phyloP scores from a whole-genome alignment of 2,888 invertebrate species.

The Taphrorychus bicolor region DNA sequence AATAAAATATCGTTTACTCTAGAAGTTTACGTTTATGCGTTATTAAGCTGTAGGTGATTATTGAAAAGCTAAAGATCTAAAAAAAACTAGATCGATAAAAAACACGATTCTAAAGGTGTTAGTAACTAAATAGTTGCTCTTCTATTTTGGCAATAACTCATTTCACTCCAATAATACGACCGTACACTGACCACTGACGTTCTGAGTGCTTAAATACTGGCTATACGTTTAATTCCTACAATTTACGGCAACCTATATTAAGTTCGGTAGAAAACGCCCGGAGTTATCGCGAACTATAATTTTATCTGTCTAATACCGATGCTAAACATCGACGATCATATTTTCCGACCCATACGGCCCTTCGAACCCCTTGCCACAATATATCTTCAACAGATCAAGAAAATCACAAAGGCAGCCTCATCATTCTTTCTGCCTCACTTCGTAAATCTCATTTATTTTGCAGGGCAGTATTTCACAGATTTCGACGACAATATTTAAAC shows the following conservation, averaged over 20 bases:
- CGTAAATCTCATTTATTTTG: slow-evolving; percentile 20
- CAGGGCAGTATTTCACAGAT: slow-evolving; percentile 25
- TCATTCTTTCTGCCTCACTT: slow-evolving; percentile 33
- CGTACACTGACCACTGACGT: no score
- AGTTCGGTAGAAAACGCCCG: slow-evolving; percentile 47
- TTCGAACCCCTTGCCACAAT: slow-evolving; percentile 44
- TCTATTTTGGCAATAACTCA: no score
- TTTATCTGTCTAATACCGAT: slow-evolving; percentile 44
- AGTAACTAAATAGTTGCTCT: no score
- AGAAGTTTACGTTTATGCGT: not conserved
- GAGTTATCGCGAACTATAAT: slow-evolving; percentile 49
- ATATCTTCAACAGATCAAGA: slow-evolving; percentile 52
- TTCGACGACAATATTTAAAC: no score
- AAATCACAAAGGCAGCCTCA: slow-evolving; percentile 49
- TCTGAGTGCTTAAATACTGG: not conserved
- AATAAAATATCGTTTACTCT: not conserved
- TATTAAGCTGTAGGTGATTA: not conserved
- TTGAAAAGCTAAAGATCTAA: no score
- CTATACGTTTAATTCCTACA: slow-evolving; percentile 2
- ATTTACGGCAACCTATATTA: slow-evolving; percentile 8
- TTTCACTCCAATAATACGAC: no score
- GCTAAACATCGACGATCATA: slow-evolving; percentile 32
- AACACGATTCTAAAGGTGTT: no score
- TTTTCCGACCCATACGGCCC: slow-evolving; percentile 24
- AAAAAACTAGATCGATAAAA: no score